Conservation (phyloP, 2,113 vertebrate genomes). For the Ahaetulla prasina region DNA sequence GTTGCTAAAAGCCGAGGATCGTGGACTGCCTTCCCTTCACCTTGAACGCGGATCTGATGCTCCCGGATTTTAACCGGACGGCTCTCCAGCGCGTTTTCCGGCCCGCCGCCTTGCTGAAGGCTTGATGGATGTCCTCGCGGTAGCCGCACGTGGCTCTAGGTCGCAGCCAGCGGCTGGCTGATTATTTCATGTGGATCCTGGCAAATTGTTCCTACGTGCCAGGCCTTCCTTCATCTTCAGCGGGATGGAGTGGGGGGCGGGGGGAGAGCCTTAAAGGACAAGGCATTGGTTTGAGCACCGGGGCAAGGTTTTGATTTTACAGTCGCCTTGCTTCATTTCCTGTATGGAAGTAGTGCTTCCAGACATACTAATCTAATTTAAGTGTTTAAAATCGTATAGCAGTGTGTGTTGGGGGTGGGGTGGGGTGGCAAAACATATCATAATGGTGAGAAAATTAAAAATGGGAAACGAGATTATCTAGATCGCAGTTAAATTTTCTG, state of each 20-base stretch:
- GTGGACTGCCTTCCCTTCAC: background rate
- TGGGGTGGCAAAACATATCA: background rate
- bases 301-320: background rate
- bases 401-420: background rate
- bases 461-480: background rate
- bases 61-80: background rate
- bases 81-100: background rate
- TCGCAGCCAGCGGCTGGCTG: background rate
- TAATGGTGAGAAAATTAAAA: background rate
- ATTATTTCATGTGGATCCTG: background rate
- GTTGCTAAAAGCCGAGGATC: background rate
- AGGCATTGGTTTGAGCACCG: background rate
- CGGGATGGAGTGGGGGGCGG: fast-evolving
- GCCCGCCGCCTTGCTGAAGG: background rate
- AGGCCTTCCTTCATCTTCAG: background rate
- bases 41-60: background rate
- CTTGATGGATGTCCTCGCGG: background rate
- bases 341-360: background rate
- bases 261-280: background rate
- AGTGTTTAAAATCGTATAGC: background rate
- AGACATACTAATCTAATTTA: background rate
- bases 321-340: background rate
- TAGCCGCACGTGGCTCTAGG: background rate
- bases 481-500: background rate
- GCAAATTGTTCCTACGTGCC: background rate